These are phyloP conservation scores for Lerema accius DNA, from an alignment of 1,140 invertebrate genomes.

Conservation along the genomic window DNA sequence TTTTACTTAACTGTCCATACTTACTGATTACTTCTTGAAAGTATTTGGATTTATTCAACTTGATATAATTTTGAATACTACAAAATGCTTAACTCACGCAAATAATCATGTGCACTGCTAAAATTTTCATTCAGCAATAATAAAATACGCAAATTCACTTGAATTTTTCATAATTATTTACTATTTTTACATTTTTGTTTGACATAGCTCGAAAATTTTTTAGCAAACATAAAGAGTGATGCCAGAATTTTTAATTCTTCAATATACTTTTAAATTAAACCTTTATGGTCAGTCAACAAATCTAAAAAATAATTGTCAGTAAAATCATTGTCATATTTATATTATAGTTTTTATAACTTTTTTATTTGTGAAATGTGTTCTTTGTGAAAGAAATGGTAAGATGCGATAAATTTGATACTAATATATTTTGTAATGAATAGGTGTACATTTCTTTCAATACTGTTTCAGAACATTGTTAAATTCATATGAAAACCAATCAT, in stretches of 20 bases:
- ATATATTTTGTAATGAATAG: background rate
- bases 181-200: conserved; percentile 4
- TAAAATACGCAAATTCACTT: background rate
- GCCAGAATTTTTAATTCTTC: conserved; percentile 13
- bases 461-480: conserved; percentile 37
- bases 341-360: background rate
- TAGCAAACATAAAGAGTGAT: background rate
- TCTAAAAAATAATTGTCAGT: background rate
- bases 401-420: background rate
- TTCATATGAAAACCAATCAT: conserved; percentile 53
- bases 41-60: background rate
- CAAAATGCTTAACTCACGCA: background rate
- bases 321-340: background rate
- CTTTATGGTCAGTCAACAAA: background rate
- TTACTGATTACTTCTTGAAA: background rate
- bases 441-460: too few species aligned
- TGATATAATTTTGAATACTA: background rate
- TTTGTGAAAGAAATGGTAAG: background rate
- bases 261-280: background rate
- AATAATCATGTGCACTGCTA: background rate
- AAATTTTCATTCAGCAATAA: background rate
- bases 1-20: too few species aligned
- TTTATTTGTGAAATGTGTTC: background rate
- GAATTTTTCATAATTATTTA: conserved; percentile 19
- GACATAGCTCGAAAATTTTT: conserved; percentile 11